phyloP scores from a whole-genome alignment of 2,797 vertebrate genomes.

The Rhinichthys osculus region DNA sequence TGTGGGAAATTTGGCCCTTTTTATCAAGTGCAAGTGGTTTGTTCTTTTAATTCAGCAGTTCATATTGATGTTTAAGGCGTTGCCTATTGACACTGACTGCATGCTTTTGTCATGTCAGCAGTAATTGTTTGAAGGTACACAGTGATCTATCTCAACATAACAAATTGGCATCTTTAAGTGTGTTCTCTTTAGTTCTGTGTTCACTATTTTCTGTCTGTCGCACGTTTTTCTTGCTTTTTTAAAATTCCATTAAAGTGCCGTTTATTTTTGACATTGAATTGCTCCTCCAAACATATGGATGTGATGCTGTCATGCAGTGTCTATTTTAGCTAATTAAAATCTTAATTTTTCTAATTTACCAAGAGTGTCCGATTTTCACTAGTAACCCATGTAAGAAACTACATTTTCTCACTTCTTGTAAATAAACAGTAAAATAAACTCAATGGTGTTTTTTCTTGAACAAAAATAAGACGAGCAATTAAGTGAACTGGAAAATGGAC shows the following conservation, averaged over 20 bases:
- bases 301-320: slow-evolving; percentile 48
- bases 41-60: slow-evolving; percentile 14
- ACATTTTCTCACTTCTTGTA: slow-evolving; percentile 98
- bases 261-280: slow-evolving; percentile 39
- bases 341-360: slow-evolving; percentile 60
- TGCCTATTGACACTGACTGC: slow-evolving; percentile 12
- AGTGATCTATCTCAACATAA: slow-evolving; percentile 39
- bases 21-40: slow-evolving; percentile 18
- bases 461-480: slow-evolving; percentile 20
- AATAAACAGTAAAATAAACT: slow-evolving; percentile 85
- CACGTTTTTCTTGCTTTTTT: slow-evolving; percentile 43
- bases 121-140: background rate
- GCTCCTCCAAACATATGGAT: slow-evolving; percentile 23
- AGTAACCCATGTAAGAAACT: slow-evolving; percentile 98
- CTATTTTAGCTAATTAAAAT: slow-evolving; percentile 53
- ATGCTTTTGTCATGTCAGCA: slow-evolving; percentile 1
- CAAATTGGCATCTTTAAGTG: slow-evolving; percentile 30
- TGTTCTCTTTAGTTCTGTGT: slow-evolving; percentile 1
- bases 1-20: background rate
- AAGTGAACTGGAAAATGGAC: slow-evolving; percentile 50
- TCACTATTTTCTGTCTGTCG: slow-evolving; percentile 23
- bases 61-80: background rate
- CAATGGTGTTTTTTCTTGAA: slow-evolving; percentile 20
- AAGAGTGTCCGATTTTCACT: slow-evolving; percentile 87
- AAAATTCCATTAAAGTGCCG: slow-evolving; percentile 43